Evolutionary conservation across 2,888 invertebrate species (phyloP).

Genomic region (Seira musarum): DNA sequence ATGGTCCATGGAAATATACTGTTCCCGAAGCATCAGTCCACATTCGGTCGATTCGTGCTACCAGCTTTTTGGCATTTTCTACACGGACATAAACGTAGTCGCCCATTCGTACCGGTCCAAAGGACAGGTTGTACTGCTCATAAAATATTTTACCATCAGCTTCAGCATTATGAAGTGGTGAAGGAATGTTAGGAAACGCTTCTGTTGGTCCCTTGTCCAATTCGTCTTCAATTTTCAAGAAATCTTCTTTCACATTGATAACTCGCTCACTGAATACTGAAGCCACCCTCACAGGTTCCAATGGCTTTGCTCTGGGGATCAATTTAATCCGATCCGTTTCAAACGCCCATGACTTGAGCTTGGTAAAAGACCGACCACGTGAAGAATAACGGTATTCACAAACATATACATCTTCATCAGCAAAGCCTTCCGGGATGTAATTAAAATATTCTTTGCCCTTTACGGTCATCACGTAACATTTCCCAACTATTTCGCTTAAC

Average conservation of each 20-base stretch:
- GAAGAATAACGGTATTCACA: conserved; percentile 96
- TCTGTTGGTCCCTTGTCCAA: conserved; percentile 87
- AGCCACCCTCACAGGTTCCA: conserved; percentile 90
- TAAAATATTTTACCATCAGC: conserved; percentile 89
- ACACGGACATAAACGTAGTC: conserved; percentile 97
- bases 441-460: conserved; percentile 89
- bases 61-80: conserved; percentile 90
- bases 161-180: conserved; percentile 78
- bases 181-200: conserved; percentile 87
- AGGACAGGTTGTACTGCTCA: conserved; percentile 92
- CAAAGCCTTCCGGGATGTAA: conserved; percentile 87
- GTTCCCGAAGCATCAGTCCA: conserved; percentile 94
- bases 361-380: conserved; percentile 90
- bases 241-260: conserved; percentile 91
- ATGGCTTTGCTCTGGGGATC: conserved; percentile 80
- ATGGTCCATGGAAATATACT: conserved; percentile 94
- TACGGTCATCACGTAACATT: conserved; percentile 94
- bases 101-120: conserved; percentile 88
- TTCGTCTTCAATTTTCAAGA: conserved; percentile 85
- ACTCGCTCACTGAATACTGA: conserved; percentile 94
- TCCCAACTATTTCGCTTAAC: conserved; percentile 87
- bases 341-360: conserved; percentile 82
- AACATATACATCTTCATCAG: conserved; percentile 95
- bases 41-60: conserved; percentile 94
- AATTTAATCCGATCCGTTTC: conserved; percentile 76